Percentiles rank a stretch among this genome's conserved stretches.
Conservation (phyloP, 2,113 vertebrate species). For the Athene noctua region DNA sequence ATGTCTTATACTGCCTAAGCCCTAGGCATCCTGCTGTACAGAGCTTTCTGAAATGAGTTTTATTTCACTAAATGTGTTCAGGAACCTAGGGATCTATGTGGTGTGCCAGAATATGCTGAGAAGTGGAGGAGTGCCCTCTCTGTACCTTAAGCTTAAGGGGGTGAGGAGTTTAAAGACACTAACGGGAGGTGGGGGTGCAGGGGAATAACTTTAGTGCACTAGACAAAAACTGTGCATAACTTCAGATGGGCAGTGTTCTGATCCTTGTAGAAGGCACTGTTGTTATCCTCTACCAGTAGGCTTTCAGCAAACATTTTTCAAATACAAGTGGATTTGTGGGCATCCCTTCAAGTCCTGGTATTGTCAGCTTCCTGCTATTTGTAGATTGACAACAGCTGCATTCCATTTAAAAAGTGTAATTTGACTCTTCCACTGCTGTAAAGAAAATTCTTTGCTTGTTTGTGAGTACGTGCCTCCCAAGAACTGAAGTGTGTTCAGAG, state of each 20-base stretch:
- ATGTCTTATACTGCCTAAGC: neutral
- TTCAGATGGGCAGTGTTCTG: neutral
- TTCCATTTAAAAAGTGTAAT: neutral
- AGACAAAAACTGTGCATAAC: neutral
- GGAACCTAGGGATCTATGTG: neutral
- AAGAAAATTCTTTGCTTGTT: neutral
- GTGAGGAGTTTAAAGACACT: neutral
- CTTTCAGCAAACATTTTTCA: neutral
- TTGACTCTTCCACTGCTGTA: neutral
- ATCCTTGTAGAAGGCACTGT: neutral
- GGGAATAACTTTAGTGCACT: neutral
- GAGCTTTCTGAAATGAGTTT: neutral
- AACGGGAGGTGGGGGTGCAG: too few species aligned
- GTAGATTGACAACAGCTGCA: neutral
- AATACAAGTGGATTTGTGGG: neutral
- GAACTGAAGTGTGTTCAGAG: neutral
- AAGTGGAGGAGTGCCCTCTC: neutral
- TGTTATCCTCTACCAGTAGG: neutral
- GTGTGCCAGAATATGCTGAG: neutral
- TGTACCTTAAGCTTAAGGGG: neutral
- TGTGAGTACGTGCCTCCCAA: neutral
- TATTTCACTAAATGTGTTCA: neutral
- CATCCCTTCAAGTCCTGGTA: neutral
- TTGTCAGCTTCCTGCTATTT: neutral
- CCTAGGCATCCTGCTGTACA: neutral